Percentiles rank a stretch among this genome's conserved stretches.
Conservation (phyloP, 2,888 invertebrate species). For the Drosophila recens region DNA sequence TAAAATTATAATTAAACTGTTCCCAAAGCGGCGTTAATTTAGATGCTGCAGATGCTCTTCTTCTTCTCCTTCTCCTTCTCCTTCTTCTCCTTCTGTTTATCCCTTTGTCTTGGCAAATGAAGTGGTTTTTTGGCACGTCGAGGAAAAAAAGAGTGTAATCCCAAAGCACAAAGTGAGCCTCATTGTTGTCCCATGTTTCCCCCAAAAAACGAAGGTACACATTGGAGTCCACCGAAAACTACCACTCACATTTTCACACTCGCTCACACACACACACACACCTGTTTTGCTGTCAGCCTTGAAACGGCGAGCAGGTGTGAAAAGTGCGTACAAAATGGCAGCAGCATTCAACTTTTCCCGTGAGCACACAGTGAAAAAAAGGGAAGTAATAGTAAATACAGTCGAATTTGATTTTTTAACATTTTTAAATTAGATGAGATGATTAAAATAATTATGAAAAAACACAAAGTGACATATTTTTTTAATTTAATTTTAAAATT, state of each 20-base stretch:
- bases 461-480: too few species aligned
- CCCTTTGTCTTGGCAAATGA: conserved; percentile 5
- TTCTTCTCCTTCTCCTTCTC: neutral
- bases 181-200: conserved; percentile 8
- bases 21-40: conserved; percentile 59
- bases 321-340: conserved; percentile 75
- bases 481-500: too few species aligned
- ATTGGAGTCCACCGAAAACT: conserved; percentile 39
- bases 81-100: neutral
- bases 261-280: neutral
- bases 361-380: neutral
- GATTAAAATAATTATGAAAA: too few species aligned
- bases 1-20: conserved; percentile 77
- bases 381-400: too few species aligned
- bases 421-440: too few species aligned
- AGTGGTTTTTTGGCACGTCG: conserved; percentile 15
- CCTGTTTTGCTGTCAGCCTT: conserved; percentile 47
- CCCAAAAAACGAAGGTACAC: conserved; percentile 5
- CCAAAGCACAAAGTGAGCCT: conserved; percentile 3
- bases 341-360: conserved; percentile 16
- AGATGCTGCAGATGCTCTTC: conserved; percentile 8
- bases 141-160: conserved; percentile 5
- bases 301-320: conserved; percentile 72
- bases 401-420: too few species aligned
- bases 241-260: conserved; percentile 11